A percentile compares a stretch with the other conserved stretches of the same genome.
phyloP scores from a whole-genome alignment of 2,113 vertebrate genomes.

The Amia ocellicauda region DNA sequence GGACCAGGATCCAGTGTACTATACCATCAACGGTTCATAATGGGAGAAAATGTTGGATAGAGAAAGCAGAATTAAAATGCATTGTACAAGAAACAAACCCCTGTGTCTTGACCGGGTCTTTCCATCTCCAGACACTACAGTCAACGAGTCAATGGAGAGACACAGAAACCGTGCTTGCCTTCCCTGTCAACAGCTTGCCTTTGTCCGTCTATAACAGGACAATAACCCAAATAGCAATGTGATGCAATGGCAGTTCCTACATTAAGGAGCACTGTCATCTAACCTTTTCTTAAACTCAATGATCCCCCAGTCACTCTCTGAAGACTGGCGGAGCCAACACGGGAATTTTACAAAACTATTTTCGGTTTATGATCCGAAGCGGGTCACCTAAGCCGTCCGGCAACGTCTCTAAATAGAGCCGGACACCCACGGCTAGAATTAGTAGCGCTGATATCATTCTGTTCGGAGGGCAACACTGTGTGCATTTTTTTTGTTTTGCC shows the following conservation, averaged over 20 bases:
- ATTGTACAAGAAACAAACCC: too few species aligned
- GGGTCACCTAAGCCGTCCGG: constrained; percentile 4
- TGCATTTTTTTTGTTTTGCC: too few species aligned
- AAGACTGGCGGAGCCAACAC: neutral
- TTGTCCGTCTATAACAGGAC: too few species aligned
- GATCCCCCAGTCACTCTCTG: neutral
- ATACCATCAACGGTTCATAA: too few species aligned
- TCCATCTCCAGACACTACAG: too few species aligned
- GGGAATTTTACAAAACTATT: constrained; percentile 8
- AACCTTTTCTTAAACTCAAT: neutral
- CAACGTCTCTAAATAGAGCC: constrained; percentile 5
- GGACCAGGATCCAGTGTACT: too few species aligned
- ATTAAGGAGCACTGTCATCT: neutral
- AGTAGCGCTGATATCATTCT: neutral
- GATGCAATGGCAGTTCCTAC: neutral
- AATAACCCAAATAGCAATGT: neutral
- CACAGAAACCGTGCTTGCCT: neutral
- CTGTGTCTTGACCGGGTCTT: too few species aligned
- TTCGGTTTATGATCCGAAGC: constrained; percentile 5
- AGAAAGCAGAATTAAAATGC: too few species aligned
- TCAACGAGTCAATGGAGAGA: too few species aligned
- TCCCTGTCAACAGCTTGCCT: neutral
- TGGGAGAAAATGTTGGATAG: too few species aligned
- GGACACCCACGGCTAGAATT: neutral
- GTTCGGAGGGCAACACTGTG: too few species aligned